Evolutionary conservation across 2,888 invertebrate species (phyloP).

Genomic region (Abscondita cerata): DNA sequence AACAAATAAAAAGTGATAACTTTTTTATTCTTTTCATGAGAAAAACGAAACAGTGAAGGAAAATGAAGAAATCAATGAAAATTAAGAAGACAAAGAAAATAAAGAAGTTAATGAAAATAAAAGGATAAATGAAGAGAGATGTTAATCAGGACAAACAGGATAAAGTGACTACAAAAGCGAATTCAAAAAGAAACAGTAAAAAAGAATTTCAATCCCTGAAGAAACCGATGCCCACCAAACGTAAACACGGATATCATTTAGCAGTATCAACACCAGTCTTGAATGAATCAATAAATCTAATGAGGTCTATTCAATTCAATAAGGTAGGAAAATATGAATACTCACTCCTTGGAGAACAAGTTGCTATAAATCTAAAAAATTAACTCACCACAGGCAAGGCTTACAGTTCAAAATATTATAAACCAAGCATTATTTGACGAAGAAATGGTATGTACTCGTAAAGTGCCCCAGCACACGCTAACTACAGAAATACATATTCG

Average conservation of each 20-base stretch:
- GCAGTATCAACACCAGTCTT: not conserved
- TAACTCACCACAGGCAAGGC: not conserved
- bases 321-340: not conserved
- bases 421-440: not conserved
- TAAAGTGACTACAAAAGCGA: not conserved
- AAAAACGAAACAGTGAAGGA: not conserved
- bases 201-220: not conserved
- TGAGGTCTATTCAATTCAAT: conserved; percentile 1
- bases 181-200: not conserved
- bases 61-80: not conserved
- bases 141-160: conserved; percentile 1
- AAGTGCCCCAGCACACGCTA: not conserved
- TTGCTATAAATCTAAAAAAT: not conserved
- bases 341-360: too few species aligned
- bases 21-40: not conserved
- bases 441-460: too few species aligned
- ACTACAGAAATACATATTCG: conserved; percentile 1
- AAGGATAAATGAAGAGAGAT: not conserved
- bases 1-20: not conserved
- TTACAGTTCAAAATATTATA: not conserved
- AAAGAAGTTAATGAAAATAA: not conserved
- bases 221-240: not conserved
- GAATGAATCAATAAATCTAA: not conserved
- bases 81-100: conserved; percentile 1
- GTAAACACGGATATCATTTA: not conserved